Evolutionary conservation across 2,113 vertebrate species (phyloP).

Genomic region (Epinephelus fuscoguttatus): DNA sequence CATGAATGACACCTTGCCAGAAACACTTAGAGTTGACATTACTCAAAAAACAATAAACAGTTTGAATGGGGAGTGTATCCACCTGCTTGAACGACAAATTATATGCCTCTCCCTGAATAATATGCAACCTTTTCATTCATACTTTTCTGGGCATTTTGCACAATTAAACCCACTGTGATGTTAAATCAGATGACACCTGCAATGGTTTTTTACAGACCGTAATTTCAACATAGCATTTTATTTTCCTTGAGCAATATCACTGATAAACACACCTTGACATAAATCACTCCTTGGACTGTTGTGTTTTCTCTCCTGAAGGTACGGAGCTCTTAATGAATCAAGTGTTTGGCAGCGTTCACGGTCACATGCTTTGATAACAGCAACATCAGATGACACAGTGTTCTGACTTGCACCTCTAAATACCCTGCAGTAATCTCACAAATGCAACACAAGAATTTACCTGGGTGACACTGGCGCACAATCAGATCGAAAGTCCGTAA

Average conservation of each 20-base stretch:
- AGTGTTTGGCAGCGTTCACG: slow-evolving; percentile 40
- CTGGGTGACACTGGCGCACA: slow-evolving; percentile 28
- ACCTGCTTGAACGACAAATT: slow-evolving; percentile 23
- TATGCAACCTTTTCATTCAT: background rate
- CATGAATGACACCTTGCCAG: slow-evolving; percentile 65
- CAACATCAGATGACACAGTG: slow-evolving; percentile 41
- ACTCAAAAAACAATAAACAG: slow-evolving; percentile 59
- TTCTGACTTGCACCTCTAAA: slow-evolving; percentile 56
- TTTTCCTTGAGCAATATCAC: slow-evolving; percentile 31
- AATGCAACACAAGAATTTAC: slow-evolving; percentile 26
- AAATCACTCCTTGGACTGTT: slow-evolving; percentile 47
- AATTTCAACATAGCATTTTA: slow-evolving; percentile 22
- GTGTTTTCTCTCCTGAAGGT: slow-evolving; percentile 29
- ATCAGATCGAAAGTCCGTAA: slow-evolving; percentile 12
- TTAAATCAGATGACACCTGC: slow-evolving; percentile 28
- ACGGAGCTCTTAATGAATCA: slow-evolving; percentile 41
- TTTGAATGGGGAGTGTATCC: slow-evolving; percentile 32
- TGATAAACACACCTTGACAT: slow-evolving; percentile 41
- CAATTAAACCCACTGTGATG: slow-evolving; percentile 27
- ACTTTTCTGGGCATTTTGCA: background rate
- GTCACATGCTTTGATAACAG: slow-evolving; percentile 39
- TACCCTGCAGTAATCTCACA: slow-evolving; percentile 23
- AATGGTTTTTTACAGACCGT: background rate
- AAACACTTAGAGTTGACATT: slow-evolving; percentile 70
- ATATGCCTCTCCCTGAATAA: background rate